Conservation (phyloP, 2,888 invertebrate species). For the Clusia tigrina region DNA sequence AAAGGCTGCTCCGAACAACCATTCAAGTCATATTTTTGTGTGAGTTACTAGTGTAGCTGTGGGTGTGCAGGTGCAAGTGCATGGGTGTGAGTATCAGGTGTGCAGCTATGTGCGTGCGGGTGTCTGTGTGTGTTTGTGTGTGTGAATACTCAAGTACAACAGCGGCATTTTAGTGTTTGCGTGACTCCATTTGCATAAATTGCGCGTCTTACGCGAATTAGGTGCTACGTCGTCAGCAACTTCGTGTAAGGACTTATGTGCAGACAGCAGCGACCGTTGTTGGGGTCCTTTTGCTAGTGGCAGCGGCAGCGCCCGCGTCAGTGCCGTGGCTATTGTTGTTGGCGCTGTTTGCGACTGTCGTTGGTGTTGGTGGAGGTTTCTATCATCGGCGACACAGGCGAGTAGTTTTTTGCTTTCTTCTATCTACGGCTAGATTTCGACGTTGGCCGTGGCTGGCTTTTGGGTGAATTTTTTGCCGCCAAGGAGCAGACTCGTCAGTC, state of each 20-base stretch:
- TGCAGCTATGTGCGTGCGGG: neutral
- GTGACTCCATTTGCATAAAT: constrained; percentile 60
- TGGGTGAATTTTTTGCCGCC: constrained; percentile 39
- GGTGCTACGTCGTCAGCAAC: constrained; percentile 29
- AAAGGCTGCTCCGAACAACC: no score
- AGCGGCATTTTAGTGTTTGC: constrained; percentile 37
- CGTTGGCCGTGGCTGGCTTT: constrained; percentile 3
- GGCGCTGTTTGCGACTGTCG: constrained; percentile 17
- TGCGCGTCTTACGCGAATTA: constrained; percentile 42
- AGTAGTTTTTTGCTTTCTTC: constrained; percentile 41
- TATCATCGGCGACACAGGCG: constrained; percentile 32
- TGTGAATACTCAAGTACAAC: neutral
- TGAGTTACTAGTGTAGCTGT: no score
- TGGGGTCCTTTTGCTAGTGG: constrained; percentile 18
- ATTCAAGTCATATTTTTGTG: no score
- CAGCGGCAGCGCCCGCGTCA: constrained; percentile 1
- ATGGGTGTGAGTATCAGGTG: no score
- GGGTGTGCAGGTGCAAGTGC: no score
- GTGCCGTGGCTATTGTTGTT: constrained; percentile 25
- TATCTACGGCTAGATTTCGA: constrained; percentile 28
- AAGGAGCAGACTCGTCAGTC: constrained; percentile 60
- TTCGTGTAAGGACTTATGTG: neutral
- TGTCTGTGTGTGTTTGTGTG: neutral
- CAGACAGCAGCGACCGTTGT: neutral
- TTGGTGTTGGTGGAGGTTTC: constrained; percentile 37